Base-by-base conservation (phyloP, 2,888 invertebrate species). In the Epirrhoe alternata region DNA sequence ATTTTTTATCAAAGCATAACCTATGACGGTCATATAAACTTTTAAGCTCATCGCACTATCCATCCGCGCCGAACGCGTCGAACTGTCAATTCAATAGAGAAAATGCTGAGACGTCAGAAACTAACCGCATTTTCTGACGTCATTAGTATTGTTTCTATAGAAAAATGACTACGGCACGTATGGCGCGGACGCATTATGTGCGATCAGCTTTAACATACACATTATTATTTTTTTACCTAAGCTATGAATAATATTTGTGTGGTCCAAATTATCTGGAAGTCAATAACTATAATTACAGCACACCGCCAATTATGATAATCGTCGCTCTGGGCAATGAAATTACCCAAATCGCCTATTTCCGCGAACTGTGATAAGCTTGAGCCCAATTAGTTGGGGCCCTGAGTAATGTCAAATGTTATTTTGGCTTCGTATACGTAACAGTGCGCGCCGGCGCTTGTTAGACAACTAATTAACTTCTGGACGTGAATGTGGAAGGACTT, bases 341-440 rank as follows among this genome's bases (percentile, higher is more conserved):
- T 71, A 77, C 77, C 75, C 68, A 80, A 82, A 82, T 76, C 77
- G 79, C 78, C 79, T 76, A 82, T 79, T 85, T 83, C 82, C 82
- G 79, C 72, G 78, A 74, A 64, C 16, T 42, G 55, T 75, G 75
- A 73, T 69, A 80, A 76, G 74, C 70, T 72, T 69, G 75, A 73
- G 64, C 75, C 79, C 81, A 79, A 81, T 83, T 83, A 79, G 79
- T 77, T 70, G 69, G 73, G 72, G 75, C 79, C 80, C 86, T 88
- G 86, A 57, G 57, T 57, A 57, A 87, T 87, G 81, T 84, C 79
- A 81, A 85, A 84, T 82, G 86, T 85, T 88, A 87, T 88, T 88
- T 88, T 87, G 83, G 85, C 75, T 64, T 70, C 72, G 87, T 90
- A 89, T 90, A 90, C 16, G 12, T 16, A n/a, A n/a, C n/a, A 47